Conservation (phyloP, 2,113 vertebrate genomes). For the Motacilla alba region DNA sequence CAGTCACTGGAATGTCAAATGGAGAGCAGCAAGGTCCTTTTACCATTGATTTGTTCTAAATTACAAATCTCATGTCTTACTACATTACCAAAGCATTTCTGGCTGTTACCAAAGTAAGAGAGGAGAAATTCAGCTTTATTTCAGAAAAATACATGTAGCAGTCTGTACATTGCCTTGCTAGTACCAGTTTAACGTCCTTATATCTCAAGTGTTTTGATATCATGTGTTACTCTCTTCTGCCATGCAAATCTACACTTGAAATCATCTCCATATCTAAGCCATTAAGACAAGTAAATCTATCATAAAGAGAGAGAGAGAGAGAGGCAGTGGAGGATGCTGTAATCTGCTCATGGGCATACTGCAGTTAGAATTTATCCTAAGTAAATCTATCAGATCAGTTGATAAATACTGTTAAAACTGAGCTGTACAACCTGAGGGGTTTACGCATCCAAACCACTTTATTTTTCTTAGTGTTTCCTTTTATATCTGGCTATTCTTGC, state of each 20-base stretch:
- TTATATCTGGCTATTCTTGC: neutral
- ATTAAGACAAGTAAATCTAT: neutral
- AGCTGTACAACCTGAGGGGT: neutral
- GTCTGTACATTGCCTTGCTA: neutral
- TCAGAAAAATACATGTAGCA: neutral
- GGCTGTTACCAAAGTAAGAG: neutral
- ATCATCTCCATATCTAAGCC: neutral
- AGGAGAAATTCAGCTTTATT: neutral
- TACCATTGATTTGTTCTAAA: neutral
- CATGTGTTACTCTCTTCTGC: neutral
- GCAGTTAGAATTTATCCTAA: neutral
- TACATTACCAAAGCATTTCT: neutral
- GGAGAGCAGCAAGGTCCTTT: neutral
- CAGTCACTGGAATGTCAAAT: neutral
- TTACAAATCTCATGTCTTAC: neutral
- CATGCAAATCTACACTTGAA: neutral
- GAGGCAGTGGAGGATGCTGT: neutral
- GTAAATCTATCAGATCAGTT: neutral
- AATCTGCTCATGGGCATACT: neutral
- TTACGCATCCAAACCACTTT: neutral
- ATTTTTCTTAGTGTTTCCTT: neutral
- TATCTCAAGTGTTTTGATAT: neutral
- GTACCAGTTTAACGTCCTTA: neutral
- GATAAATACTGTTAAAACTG: neutral
- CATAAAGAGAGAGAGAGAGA: neutral